phyloP scores from a whole-genome alignment of 2,113 vertebrate species.

The Corvus moneduloides region DNA sequence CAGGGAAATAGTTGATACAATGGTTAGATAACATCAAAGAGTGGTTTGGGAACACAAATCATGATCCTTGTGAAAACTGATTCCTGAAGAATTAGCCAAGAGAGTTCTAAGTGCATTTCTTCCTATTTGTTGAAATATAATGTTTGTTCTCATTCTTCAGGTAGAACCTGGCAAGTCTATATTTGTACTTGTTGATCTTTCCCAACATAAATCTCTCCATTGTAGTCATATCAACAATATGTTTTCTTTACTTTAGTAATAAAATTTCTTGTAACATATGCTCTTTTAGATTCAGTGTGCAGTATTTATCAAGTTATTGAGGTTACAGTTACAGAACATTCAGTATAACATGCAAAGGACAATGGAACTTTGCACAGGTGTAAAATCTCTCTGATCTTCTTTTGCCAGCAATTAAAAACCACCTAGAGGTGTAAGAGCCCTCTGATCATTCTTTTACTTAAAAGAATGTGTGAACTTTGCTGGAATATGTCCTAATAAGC shows the following conservation, averaged over 20 bases:
- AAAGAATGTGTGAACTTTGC: not conserved
- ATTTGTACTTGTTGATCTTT: conserved; percentile 67
- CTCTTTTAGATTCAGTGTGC: not conserved
- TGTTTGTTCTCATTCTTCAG: conserved; percentile 31
- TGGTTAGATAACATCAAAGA: conserved; percentile 59
- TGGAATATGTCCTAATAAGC: not conserved
- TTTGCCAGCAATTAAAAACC: conserved; percentile 10
- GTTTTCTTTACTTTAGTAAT: conserved; percentile 23
- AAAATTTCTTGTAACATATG: not conserved
- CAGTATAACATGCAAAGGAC: not conserved
- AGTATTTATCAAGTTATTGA: not conserved
- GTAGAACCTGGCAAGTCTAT: conserved; percentile 9
- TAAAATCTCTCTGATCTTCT: conserved; percentile 43
- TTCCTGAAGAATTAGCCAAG: conserved; percentile 41
- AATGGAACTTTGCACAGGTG: not conserved
- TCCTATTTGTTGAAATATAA: conserved; percentile 30
- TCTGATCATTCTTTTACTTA: conserved; percentile 11
- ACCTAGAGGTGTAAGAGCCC: not conserved
- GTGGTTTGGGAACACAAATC: conserved; percentile 34
- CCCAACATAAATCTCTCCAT: conserved; percentile 54
- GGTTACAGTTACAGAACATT: not conserved
- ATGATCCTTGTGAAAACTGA: conserved; percentile 57
- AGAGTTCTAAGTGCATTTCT: conserved; percentile 42
- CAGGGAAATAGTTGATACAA: conserved; percentile 48
- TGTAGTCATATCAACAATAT: conserved; percentile 33